phyloP scores from a whole-genome alignment of 2,797 vertebrate genomes.

The Anableps anableps region DNA sequence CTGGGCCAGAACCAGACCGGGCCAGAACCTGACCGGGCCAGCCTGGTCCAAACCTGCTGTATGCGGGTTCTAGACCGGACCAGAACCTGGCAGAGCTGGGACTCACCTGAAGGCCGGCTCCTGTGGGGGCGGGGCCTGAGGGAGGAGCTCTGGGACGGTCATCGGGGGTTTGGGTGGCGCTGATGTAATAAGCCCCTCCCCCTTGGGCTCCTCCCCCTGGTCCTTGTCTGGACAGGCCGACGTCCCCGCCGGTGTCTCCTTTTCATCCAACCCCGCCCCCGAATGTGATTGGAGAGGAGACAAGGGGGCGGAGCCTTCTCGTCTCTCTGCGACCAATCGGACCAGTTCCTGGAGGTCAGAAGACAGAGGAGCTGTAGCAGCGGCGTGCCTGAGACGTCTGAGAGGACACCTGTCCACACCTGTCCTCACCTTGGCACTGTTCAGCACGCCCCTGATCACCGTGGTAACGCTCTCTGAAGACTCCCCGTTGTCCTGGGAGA shows the following conservation, averaged over 20 bases:
- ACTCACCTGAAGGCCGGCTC: constrained; percentile 25
- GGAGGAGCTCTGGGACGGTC: constrained; percentile 75
- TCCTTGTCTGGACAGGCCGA: neutral
- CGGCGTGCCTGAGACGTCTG: no score
- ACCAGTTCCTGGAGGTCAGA: constrained; percentile 86
- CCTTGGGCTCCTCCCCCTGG: neutral
- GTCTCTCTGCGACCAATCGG: constrained; percentile 88
- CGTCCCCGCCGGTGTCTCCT: constrained; percentile 3
- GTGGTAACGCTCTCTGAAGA: constrained; percentile 84
- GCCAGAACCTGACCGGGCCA: no score
- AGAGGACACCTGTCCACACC: neutral
- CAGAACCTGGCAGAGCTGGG: neutral
- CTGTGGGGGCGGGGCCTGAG: constrained; percentile 75
- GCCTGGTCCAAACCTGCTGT: neutral
- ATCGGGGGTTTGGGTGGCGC: constrained; percentile 88
- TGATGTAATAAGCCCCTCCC: constrained; percentile 38
- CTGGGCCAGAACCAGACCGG: neutral
- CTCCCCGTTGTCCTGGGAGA: constrained; percentile 86
- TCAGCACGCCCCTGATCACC: constrained; percentile 90
- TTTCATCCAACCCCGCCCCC: neutral
- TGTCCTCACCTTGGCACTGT: constrained; percentile 88
- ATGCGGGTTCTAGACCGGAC: no score
- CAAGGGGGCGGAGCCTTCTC: constrained; percentile 85
- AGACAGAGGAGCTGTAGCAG: neutral
- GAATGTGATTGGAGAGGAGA: constrained; percentile 84